Conservation (phyloP, 1,140 invertebrate genomes). For the Lethocerus indicus region DNA sequence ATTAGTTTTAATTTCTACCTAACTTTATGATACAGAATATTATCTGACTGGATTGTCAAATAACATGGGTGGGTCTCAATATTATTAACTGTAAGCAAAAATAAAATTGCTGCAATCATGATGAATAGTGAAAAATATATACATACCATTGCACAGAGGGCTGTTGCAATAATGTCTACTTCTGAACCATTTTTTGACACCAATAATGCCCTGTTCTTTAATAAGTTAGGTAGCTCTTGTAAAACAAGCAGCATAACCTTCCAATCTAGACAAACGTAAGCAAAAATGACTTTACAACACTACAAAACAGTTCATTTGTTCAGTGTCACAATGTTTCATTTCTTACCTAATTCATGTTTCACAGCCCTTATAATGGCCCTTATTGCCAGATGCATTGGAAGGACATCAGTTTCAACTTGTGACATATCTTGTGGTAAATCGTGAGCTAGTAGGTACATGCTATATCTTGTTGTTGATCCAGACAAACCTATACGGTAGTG, state of each 20-base stretch:
- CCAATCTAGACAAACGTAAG: constrained; percentile 44
- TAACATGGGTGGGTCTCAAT: no score
- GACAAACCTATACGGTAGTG: constrained; percentile 60
- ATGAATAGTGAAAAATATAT: background rate
- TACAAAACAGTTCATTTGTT: no score
- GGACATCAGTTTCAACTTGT: no score
- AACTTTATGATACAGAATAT: background rate
- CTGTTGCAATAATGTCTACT: constrained; percentile 52
- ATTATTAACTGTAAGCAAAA: no score
- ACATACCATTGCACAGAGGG: constrained; percentile 55
- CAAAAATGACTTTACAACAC: no score
- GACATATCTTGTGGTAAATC: no score
- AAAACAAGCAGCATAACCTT: constrained; percentile 61
- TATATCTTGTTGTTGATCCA: constrained; percentile 29
- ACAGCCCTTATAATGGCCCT: no score
- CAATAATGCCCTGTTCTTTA: constrained; percentile 75
- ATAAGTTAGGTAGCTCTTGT: constrained; percentile 56
- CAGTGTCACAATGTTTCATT: no score
- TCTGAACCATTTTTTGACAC: constrained; percentile 48
- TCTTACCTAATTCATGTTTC: no score
- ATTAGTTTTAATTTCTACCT: background rate
- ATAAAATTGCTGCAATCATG: no score
- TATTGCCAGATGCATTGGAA: no score
- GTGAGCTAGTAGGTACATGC: constrained; percentile 36
- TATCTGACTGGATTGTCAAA: no score